Percentiles rank a stretch among this genome's conserved stretches.
Evolutionary conservation across 2,888 invertebrate species (phyloP).

Genomic region (Amaurobius ferox): DNA sequence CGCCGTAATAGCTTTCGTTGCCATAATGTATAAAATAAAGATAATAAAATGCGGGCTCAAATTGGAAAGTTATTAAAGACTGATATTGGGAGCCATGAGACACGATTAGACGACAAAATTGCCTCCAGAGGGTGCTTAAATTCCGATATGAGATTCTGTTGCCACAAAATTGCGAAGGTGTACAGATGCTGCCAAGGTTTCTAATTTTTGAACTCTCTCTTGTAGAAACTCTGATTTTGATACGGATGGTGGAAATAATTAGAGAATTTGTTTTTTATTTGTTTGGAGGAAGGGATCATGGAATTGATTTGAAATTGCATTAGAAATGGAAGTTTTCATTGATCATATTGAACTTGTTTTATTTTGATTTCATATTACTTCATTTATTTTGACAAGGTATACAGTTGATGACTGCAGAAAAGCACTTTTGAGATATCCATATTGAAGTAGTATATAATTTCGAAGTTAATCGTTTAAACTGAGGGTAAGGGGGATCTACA

Average conservation of each 20-base stretch:
- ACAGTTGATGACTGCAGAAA: too few relatives aligned
- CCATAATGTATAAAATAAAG: constrained; percentile 69
- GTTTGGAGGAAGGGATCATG: neutral
- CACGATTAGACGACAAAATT: constrained; percentile 70
- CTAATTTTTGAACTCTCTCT: neutral
- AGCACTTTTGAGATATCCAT: too few relatives aligned
- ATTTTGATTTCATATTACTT: too few relatives aligned
- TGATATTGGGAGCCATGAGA: constrained; percentile 59
- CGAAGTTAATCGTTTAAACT: too few relatives aligned
- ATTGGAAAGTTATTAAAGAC: constrained; percentile 71
- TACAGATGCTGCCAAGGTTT: constrained; percentile 38
- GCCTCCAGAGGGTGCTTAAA: constrained; percentile 53
- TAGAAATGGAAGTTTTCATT: constrained; percentile 1
- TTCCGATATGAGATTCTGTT: constrained; percentile 56
- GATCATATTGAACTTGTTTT: too few relatives aligned
- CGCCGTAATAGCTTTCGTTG: constrained; percentile 50
- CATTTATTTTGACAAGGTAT: too few relatives aligned
- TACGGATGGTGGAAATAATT: constrained; percentile 12
- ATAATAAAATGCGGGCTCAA: constrained; percentile 66
- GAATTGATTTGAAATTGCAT: neutral
- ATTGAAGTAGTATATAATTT: too few relatives aligned
- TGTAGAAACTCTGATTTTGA: neutral
- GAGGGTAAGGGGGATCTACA: too few relatives aligned
- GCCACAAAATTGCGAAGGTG: constrained; percentile 39
- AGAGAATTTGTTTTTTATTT: constrained; percentile 6